These are phyloP conservation scores for Hesperia comma DNA, from an alignment of 2,888 invertebrate genomes.

Conservation along the genomic window DNA sequence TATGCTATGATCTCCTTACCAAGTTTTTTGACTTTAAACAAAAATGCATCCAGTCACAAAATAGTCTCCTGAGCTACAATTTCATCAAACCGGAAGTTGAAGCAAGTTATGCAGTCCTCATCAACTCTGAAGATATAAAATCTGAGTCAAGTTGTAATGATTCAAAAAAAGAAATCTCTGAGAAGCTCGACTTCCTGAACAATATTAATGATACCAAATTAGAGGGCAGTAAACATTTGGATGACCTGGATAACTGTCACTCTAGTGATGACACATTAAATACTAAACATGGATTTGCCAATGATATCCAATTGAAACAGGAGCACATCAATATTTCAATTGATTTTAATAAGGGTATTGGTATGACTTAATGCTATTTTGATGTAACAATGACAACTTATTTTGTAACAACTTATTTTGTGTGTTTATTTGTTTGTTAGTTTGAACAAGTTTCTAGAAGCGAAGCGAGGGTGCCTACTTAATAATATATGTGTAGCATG, in stretches of 20 bases:
- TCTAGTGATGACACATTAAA: neutral
- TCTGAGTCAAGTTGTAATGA: neutral
- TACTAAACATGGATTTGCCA: neutral
- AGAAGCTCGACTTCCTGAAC: neutral
- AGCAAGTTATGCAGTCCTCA: neutral
- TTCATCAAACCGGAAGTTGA: constrained; percentile 1
- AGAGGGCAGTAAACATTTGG: neutral
- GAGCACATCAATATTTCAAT: neutral
- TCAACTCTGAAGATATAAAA: constrained; percentile 1
- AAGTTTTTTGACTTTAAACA: constrained; percentile 69
- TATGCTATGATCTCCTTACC: constrained; percentile 62
- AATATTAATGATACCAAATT: neutral
- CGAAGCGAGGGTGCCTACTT: too few species aligned
- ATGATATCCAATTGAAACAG: neutral
- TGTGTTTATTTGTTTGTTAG: too few species aligned
- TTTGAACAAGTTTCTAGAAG: too few species aligned
- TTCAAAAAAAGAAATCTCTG: constrained; percentile 37
- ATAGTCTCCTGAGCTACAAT: constrained; percentile 48
- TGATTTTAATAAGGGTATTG: constrained; percentile 1
- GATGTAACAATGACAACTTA: neutral
- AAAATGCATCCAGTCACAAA: constrained; percentile 68
- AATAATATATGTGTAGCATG: too few species aligned
- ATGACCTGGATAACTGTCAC: neutral
- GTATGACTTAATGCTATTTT: neutral
- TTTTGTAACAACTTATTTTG: too few species aligned